Evolutionary conservation across 2,888 invertebrate genomes (phyloP), one percentile per base, ranked within the genome.

Genomic region (Dicroscelio sp.): DNA sequence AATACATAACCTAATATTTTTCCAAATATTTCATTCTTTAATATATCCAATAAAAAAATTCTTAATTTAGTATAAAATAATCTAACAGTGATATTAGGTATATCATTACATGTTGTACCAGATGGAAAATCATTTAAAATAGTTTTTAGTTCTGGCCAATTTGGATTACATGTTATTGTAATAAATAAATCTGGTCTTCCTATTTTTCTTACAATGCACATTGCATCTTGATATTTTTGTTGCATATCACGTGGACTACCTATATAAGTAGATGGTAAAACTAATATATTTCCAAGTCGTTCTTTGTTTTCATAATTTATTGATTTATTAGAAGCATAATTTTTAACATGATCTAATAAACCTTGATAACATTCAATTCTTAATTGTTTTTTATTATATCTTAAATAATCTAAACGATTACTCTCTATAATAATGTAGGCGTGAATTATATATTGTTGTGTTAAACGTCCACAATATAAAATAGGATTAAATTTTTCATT

Each of bases 311-410:
- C 58, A 60, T 76, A 4, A 65, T 79, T 79, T 10, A 43, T 43
- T 14, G 48, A 79, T 17, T 43, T 43, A 43, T 43, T 43, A 43
- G 10, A 12, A 12, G 79, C 79, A 65, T 65, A 48, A n/a, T 79
- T 60, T 48, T 30, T 30, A 12, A 79, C 79, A 65, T 79, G 79
- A 52, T n/a, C n/a, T n/a, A n/a, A n/a, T n/a, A n/a, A n/a, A n/a
- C n/a, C n/a, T n/a, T n/a, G n/a, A n/a, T n/a, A 80, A 52, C 67
- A 80, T 79, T 79, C 78, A 65, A 79, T 79, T 79, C 67, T 80
- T 55, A 80, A 69, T 35, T 80, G 67, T n/a, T 80, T 55, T 80
- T 55, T 43, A 38, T 79, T 79, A 25, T 17, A 79, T 30, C 31
- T 38, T 48, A 79, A 27, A 65, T 12, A 79, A 65, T 79, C 27